Base-by-base conservation (phyloP, 2,113 vertebrate species). In the Prolemur simus region DNA sequence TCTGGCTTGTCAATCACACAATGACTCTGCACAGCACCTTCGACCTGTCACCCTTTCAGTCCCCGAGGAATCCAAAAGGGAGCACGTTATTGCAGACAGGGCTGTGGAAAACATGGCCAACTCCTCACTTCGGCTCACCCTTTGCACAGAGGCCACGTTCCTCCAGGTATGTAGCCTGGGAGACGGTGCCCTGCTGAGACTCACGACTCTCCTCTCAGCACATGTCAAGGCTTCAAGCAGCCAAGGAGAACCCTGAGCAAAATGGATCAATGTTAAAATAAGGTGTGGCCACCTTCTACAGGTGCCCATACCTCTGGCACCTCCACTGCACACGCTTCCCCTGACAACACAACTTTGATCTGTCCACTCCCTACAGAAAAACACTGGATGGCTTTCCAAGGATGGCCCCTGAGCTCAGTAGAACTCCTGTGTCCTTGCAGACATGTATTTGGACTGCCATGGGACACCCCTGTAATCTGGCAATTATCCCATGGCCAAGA, bases 11-110 rank as follows among this genome's bases (percentile, higher is more conserved):
- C 95, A 96, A 49, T 95, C 93, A 95, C 45, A 32, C 39, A 52
- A 42, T 81, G 83, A 94, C 76, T 76, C 64, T 39, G 87, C 60
- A 76, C 64, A 90, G 20, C 4, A 63, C 49, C 93, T 77, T 95
- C 84, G 85, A 94, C 82, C 93, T 96, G 89, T 98, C 89, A 96
- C 87, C 91, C 94, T 87, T 82, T 69, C n/a, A 3, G 29, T 96
- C 54, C 74, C 87, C 42, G 60, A 78, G 49, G 74, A 80, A 91
- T 73, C 71, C 74, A 14, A 56, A 97, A 52, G 29, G 42, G 83
- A 97, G 89, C 60, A 34, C 32, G 34, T 80, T 87, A 93, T 87
- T 96, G 29, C 39, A 73, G 42, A 86, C 5, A 78, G 83, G 94
- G 60, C 27, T 74, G 58, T 80, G 45, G 56, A 89, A 94, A 95